A percentile compares a stretch with the other conserved stretches of the same genome.
Evolutionary conservation across 2,113 vertebrate species (phyloP).

Genomic region (Campylomormyrus tamandua): DNA sequence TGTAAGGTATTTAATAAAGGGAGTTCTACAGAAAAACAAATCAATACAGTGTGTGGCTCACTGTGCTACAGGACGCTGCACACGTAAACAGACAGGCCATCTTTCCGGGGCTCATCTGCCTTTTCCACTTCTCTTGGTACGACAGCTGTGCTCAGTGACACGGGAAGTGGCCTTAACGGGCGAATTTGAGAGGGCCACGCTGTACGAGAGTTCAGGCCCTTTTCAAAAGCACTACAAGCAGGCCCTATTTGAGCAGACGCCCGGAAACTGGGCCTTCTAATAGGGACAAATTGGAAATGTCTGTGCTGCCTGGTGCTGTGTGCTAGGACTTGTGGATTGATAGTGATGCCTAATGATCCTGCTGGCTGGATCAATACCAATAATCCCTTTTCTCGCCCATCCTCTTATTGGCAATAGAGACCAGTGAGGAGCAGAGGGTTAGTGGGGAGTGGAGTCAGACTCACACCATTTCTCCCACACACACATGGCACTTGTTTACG

Average conservation of each 20-base stretch:
- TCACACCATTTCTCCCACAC: conserved; percentile 26
- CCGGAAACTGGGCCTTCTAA: conserved; percentile 84
- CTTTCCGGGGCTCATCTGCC: neutral
- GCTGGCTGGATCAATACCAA: conserved; percentile 99
- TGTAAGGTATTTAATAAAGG: conserved; percentile 5
- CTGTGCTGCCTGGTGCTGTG: conserved; percentile 85
- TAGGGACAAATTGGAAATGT: conserved; percentile 99
- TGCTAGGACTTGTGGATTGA: conserved; percentile 96
- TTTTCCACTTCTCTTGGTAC: neutral
- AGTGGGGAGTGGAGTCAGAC: conserved; percentile 53
- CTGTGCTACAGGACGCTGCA: neutral
- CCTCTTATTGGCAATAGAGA: conserved; percentile 85
- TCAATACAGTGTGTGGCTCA: neutral
- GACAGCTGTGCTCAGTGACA: neutral
- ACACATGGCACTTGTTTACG: neutral
- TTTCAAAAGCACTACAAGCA: conserved; percentile 59
- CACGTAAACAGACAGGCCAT: neutral
- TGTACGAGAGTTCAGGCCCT: conserved; percentile 34
- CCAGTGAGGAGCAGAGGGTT: conserved; percentile 54
- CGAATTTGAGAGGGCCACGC: neutral
- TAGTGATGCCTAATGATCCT: conserved; percentile 99
- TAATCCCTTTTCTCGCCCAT: conserved; percentile 93
- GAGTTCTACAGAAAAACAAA: neutral
- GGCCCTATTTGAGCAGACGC: conserved; percentile 83
- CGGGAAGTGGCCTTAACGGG: neutral